Conservation (phyloP, 2,888 invertebrate genomes). For the Meiosimyza platycephala region DNA sequence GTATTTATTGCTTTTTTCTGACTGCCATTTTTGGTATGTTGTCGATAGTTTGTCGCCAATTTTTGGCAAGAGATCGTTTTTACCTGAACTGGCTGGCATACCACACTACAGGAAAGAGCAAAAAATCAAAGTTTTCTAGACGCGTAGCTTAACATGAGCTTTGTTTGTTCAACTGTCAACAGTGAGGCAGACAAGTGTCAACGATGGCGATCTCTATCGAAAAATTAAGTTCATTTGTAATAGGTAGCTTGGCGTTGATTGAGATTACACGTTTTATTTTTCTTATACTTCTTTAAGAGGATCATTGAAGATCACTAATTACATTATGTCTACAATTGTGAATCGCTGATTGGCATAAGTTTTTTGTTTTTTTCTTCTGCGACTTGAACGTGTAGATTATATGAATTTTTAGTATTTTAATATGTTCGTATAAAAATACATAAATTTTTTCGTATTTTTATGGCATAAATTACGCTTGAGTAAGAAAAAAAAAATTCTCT, state of each 20-base stretch:
- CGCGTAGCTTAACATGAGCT: conserved; percentile 47
- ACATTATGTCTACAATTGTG: too few species aligned
- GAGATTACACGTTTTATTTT: too few species aligned
- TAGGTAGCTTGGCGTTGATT: too few species aligned
- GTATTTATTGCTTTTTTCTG: conserved; percentile 26
- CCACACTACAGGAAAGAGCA: neutral
- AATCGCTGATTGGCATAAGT: too few species aligned
- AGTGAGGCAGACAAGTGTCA: conserved; percentile 43
- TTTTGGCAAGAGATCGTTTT: conserved; percentile 36
- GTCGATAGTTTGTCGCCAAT: conserved; percentile 32
- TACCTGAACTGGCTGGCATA: conserved; percentile 6
- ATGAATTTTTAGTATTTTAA: too few species aligned
- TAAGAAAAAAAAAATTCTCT: conserved; percentile 5
- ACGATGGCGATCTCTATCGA: conserved; percentile 49
- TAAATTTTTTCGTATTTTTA: too few species aligned
- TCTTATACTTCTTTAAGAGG: too few species aligned
- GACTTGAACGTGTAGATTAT: too few species aligned
- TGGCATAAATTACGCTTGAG: too few species aligned
- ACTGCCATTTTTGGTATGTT: conserved; percentile 38
- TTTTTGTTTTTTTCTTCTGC: too few species aligned
- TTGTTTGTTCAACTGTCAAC: conserved; percentile 45
- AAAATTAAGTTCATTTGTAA: conserved; percentile 42
- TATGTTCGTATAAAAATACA: too few species aligned
- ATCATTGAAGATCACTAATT: too few species aligned
- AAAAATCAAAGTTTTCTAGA: conserved; percentile 41